phyloP scores from a whole-genome alignment of 2,888 invertebrate species.

The Hirtodrosophila alboralis region DNA sequence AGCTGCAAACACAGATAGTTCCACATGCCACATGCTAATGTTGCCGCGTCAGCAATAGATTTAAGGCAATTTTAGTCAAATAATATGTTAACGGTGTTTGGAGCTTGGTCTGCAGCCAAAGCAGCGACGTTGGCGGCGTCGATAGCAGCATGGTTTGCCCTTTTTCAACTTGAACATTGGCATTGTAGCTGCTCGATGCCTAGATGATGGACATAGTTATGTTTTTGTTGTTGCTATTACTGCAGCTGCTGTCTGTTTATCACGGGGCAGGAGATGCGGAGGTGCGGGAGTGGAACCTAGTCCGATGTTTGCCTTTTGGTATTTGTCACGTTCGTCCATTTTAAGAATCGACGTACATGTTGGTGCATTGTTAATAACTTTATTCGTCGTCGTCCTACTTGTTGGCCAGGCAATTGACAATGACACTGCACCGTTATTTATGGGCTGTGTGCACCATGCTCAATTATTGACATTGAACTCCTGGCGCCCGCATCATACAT shows the following conservation, averaged over 20 bases:
- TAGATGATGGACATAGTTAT: conserved; percentile 71
- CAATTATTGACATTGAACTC: conserved; percentile 76
- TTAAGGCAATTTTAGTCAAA: conserved; percentile 79
- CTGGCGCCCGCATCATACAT: conserved; percentile 57
- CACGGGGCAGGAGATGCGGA: conserved; percentile 14
- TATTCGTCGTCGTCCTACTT: conserved; percentile 75
- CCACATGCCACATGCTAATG: conserved; percentile 51
- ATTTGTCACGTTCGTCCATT: conserved; percentile 83
- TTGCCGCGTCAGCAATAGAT: conserved; percentile 77
- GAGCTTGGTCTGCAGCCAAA: conserved; percentile 28
- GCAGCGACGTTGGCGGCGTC: conserved; percentile 52
- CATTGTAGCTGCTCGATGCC: conserved; percentile 21
- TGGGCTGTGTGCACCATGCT: conserved; percentile 71
- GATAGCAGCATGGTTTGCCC: conserved; percentile 59
- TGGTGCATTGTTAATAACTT: conserved; percentile 82
- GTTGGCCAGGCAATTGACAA: conserved; percentile 60
- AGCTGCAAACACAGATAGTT: conserved; percentile 10
- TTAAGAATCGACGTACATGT: conserved; percentile 80
- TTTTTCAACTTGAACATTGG: conserved; percentile 65
- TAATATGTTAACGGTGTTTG: conserved; percentile 76
- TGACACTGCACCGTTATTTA: conserved; percentile 78
- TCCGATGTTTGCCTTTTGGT: conserved; percentile 56
- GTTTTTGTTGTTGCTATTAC: conserved; percentile 24
- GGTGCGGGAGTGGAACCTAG: conserved; percentile 6
- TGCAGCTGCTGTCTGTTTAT: conserved; percentile 22